Evolutionary conservation across 1,140 invertebrate species (phyloP), one percentile per base, ranked within the genome.

Genomic region (Araneus ventricosus): DNA sequence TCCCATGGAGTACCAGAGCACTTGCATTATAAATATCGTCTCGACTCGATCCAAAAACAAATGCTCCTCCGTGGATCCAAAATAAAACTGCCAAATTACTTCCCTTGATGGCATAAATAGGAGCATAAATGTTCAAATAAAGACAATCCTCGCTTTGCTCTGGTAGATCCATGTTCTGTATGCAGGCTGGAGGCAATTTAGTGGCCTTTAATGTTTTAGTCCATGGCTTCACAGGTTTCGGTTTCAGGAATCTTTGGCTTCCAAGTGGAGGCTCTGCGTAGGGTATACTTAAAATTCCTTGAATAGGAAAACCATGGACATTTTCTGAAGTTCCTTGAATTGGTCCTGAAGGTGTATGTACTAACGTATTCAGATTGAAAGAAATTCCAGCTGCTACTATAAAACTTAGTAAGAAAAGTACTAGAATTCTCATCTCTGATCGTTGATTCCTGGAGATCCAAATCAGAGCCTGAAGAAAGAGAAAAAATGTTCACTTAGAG

Each of bases 1-100:
- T 97, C 8, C 82, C 82, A 92, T 98, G 98, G 1, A 97, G 97
- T 4, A 98, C 98, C 95, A 99, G 95, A 94, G 99, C 97, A 94
- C 99, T 98, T 0, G 97, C 98, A 10, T 98, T 98, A 95, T 99
- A 99, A 24, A 34, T 2, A 86, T 63, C 24, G 67, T 24, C 14
- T 45, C 24, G 57, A 39, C 61, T 30, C 0, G 93, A 90, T 30
- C 94, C 94, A 63, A 34, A 85, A 22, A n/a, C 57, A 70, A 95
- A 95, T 1, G 80, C 94, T 39, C 94, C 94, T 22, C 94, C 94
- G 79, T 95, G 90, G 10, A 95, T 94, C 67, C 90, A 94, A 24
- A 95, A 94, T 93, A 95, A 93, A 8, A 95, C 94, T 0, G 94
- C 79, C 41, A 97, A 85, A 8, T 79, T 90, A 17, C 79, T 7